Evolutionary conservation across 23 tunicate species (phyloP), one percentile per base, ranked within the genome.

Genomic region (Diplosoma virens): DNA sequence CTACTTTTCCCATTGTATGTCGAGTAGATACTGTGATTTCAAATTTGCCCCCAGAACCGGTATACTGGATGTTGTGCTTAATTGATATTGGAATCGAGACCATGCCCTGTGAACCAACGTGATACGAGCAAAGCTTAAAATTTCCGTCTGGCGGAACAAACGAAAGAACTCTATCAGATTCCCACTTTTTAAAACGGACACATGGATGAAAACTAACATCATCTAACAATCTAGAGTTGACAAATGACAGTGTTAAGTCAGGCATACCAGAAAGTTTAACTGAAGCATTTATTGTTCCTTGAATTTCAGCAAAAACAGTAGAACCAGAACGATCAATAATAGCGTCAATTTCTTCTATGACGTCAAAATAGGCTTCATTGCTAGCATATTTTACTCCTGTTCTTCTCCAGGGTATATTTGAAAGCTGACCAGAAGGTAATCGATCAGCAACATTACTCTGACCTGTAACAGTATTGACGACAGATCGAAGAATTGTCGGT

Each of bases 131-230:
- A 25, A 95, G 92, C 26, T 89, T 84, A 48, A 95, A 95, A 1
- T 81, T 64, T 33, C 99, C 99, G 77, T 95, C 99, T 16, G 99
- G 99, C 1, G 99, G 99, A 34, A 95, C 83, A 81, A 95, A 95
- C 1, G 99, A 95, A 37, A 95, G 31, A 23, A 95, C 87, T 24
- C 59, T 73, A 30, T 95, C 99, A 17, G 59, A 28, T 61, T 95
- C 95, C 99, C 99, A 95, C 33, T 93, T 32, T 85, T 85, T 89
- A 25, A 63, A 67, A 11, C 99, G 67, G 18, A 95, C 81, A 56
- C 99, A 95, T 0, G 99, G 99, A 77, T 95, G 99, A 30, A 95
- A 95, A 59, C 95, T 95, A 18, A 89, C 93, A 84, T 95, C 96
- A 72, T 86, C 96, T 1, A 95, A 60, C 32, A 95, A 33, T 25